Evolutionary conservation across 2,113 vertebrate species (phyloP).

Genomic region (Mugil cephalus): DNA sequence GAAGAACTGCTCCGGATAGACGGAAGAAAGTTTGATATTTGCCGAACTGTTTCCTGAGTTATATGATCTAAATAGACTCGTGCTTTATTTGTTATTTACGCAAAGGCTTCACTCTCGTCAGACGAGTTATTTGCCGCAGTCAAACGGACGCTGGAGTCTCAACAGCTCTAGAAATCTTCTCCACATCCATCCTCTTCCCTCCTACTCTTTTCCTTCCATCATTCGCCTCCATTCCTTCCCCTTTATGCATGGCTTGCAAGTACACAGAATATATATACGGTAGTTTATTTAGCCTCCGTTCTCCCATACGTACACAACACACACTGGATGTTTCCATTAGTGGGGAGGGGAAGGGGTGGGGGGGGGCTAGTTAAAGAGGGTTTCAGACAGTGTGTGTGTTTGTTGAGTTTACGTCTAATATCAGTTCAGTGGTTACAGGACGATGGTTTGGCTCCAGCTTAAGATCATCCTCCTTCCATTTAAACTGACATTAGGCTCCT

Average conservation of each 20-base stretch:
- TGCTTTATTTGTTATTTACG: too few species aligned
- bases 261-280: slow-evolving; percentile 31
- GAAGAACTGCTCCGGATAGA: slow-evolving; percentile 17
- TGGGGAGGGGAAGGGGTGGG: too few species aligned
- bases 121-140: too few species aligned
- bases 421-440: slow-evolving; percentile 30
- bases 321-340: neutral
- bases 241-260: slow-evolving; percentile 77
- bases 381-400: neutral
- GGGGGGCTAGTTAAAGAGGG: neutral
- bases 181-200: slow-evolving; percentile 2
- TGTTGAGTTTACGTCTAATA: slow-evolving; percentile 32
- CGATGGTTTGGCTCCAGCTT: slow-evolving; percentile 10
- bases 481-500: slow-evolving; percentile 45
- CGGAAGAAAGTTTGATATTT: slow-evolving; percentile 17
- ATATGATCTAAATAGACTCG: neutral
- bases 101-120: neutral
- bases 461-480: neutral
- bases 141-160: neutral
- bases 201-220: slow-evolving; percentile 29
- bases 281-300: too few species aligned
- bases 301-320: slow-evolving; percentile 3
- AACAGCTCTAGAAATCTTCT: slow-evolving; percentile 3
- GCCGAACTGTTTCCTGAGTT: slow-evolving; percentile 2
- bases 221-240: slow-evolving; percentile 40